Evolutionary conservation across 2,888 invertebrate genomes (phyloP), one percentile per base, ranked within the genome.

Genomic region (Melanargia galathea): DNA sequence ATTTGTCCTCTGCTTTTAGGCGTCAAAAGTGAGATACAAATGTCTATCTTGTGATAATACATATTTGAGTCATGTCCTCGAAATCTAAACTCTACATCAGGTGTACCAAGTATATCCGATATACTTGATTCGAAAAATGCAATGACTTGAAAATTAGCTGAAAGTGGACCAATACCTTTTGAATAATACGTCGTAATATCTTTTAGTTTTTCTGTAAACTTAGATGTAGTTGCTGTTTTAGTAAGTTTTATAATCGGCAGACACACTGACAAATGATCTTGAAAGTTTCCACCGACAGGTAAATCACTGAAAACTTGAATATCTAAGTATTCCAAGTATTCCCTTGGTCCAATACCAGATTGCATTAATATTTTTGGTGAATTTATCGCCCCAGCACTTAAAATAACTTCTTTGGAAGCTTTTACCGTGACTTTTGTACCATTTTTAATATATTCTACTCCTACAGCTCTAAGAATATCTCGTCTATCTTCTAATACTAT

Each of bases 211-310:
- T 87, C 82, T 3, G 84, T 73, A 68, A 91, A 91, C 60, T 79
- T 86, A 0, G 76, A 76, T 8, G 74, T 79, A 3, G 89, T 91
- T 1, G 83, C 75, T 0, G 88, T 88, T 64, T 83, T 87, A 16
- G 78, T 76, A 57, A 90, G 68, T 60, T 81, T 86, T 40, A 91
- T 84, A 5, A 90, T 86, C 11, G 91, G 90, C 38, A 91, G 75
- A 69, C 91, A 91, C 0, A 91, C 84, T 1, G 89, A 84, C 20
- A 91, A 52, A 71, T 91, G 91, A 68, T 91, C 91, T n/a, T 91
- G 91, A 68, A 91, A 89, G 66, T 91, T 91, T 10, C 78, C 80
- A 22, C 91, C 91, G 0, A 91, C 89, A 0, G 90, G 87, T 56
- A 91, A 77, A 75, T 90, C 87, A 60, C 77, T 76, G 35, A 78